Base-by-base conservation (phyloP, 2,888 invertebrate genomes). In the Trichogramma evanescens region DNA sequence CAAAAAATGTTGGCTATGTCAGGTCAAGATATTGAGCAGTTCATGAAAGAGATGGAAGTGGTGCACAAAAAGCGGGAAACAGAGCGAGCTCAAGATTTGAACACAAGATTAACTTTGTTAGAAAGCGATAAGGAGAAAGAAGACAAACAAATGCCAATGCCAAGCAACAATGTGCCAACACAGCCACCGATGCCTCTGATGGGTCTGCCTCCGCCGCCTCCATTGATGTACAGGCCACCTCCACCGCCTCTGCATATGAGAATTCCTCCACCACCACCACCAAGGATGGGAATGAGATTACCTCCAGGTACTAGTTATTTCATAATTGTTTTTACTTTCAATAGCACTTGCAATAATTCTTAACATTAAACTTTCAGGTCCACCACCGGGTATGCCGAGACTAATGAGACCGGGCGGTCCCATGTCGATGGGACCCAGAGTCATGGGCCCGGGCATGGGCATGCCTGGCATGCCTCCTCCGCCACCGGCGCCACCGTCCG, bases 31-130 rank as follows among this genome's bases (percentile, higher is more conserved):
- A 90, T 94, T 26, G 94, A 94, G 69, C 90, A 91, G 65, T 93
- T 93, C 69, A 93, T 93, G 91, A 89, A 91, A 72, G 93, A 93
- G 81, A 92, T 91, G 91, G 92, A 92, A 78, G 89, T 88, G 63
- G 91, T 89, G 0, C 90, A 90, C 67, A 86, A 86, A 71, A 89
- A 89, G 74, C 83, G 87, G 64, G 89, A 86, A 71, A 79, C 83
- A n/a, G 87, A 87, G 68, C 79, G 86, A 67, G 83, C 83, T 1
- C 83, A 84, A 13, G 86, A 86, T 71, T 79, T 85, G 54, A 83
- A 78, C 69, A 82, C 83, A 1, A 80, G 85, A 74, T 79, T 76
- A 26, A 75, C 76, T 0, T 65, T 77, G 52, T 66, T 76, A 6
- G 74, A 76, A 40, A 66, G 71, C 5, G 75, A 75, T 13, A 68